These are phyloP conservation scores for Lycaon pictus DNA, from an alignment of 2,113 vertebrate species.

Conservation along the genomic window DNA sequence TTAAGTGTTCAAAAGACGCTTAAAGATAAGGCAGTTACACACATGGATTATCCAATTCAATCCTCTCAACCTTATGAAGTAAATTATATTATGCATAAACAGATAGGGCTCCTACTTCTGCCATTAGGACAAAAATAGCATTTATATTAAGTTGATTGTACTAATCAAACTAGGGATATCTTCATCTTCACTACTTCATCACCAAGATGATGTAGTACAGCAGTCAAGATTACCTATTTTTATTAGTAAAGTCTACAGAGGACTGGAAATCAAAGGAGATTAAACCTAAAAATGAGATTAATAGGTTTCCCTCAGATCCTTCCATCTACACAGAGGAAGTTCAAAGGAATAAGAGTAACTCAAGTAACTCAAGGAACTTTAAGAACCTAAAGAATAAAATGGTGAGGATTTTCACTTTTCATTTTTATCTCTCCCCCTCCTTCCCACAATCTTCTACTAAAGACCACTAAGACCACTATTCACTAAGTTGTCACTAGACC, in stretches of 20 bases:
- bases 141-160: neutral
- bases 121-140: neutral
- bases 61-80: neutral
- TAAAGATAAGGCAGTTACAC: neutral
- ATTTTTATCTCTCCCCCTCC: neutral
- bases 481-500: neutral
- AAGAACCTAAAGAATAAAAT: neutral
- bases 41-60: neutral
- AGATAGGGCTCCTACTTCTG: neutral
- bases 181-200: neutral
- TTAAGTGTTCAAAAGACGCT: neutral
- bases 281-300: constrained; percentile 4
- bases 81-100: neutral
- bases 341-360: neutral
- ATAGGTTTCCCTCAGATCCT: neutral
- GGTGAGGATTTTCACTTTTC: neutral
- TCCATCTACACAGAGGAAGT: neutral
- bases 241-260: neutral
- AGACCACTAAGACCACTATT: neutral
- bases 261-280: neutral
- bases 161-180: neutral
- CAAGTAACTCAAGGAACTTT: neutral
- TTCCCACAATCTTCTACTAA: neutral
- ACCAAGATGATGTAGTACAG: neutral
- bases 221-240: neutral